Percentiles rank a stretch among this genome's conserved stretches.
Evolutionary conservation across 2,888 invertebrate species (phyloP).

Genomic region (Leptinotarsa tumamoca): DNA sequence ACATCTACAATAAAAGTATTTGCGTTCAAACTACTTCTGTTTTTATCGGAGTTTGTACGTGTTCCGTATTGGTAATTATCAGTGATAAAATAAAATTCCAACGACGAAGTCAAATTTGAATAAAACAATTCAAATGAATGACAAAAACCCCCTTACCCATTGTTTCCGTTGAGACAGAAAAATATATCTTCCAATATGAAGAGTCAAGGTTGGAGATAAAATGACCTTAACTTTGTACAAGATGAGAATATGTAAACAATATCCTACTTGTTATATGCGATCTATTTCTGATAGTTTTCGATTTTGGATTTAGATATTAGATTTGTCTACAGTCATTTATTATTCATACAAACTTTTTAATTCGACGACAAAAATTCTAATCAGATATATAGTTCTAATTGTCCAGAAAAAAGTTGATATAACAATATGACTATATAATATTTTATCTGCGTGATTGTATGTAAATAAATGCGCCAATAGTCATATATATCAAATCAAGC

Average conservation of each 20-base stretch:
- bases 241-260: conserved; percentile 12
- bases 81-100: background rate
- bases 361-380: background rate
- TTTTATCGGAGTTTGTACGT: background rate
- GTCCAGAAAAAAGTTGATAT: background rate
- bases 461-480: conserved; percentile 2
- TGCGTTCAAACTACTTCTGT: background rate
- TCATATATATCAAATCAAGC: background rate
- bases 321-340: too few species aligned
- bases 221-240: conserved; percentile 10
- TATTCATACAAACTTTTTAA: too few species aligned
- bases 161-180: background rate
- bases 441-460: conserved; percentile 3
- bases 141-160: background rate
- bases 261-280: background rate
- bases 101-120: background rate
- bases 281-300: background rate
- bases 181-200: background rate
- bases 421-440: background rate
- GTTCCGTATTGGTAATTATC: background rate
- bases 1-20: background rate
- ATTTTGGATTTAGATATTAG: background rate
- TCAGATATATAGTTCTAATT: background rate
- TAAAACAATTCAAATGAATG: background rate
- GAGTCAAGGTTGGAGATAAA: conserved; percentile 5